A percentile compares a stretch with the other conserved stretches of the same genome.
Conservation (phyloP, 2,888 invertebrate genomes). For the Lamellibrachia columna region DNA sequence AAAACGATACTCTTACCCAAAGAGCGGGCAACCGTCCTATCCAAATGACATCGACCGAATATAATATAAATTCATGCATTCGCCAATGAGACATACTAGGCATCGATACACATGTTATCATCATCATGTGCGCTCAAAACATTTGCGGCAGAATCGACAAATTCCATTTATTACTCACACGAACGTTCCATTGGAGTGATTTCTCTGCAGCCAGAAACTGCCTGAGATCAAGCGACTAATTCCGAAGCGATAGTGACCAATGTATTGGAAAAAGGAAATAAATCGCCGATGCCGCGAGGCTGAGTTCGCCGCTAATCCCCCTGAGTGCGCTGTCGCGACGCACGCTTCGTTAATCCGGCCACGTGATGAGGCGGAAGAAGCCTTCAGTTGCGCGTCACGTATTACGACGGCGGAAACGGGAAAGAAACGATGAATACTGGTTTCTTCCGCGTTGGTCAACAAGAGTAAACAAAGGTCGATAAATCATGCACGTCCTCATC, state of each 20-base stretch:
- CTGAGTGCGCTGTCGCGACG: background rate
- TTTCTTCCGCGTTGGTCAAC: too few relatives aligned
- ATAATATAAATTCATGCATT: too few relatives aligned
- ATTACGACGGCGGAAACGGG: background rate
- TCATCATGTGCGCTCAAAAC: background rate
- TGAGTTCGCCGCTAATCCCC: background rate
- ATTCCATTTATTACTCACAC: background rate
- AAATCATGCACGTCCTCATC: too few relatives aligned
- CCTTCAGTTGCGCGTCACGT: background rate
- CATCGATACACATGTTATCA: background rate
- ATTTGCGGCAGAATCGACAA: background rate
- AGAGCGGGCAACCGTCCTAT: too few relatives aligned
- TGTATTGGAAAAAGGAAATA: conserved; percentile 5
- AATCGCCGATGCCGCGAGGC: background rate
- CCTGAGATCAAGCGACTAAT: background rate
- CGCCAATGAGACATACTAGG: too few relatives aligned
- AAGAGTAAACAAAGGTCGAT: too few relatives aligned
- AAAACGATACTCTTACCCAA: too few relatives aligned
- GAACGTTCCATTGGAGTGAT: background rate
- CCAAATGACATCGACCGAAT: too few relatives aligned
- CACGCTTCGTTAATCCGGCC: background rate
- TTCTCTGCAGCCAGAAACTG: background rate
- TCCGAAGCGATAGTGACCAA: background rate
- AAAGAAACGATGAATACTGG: background rate
- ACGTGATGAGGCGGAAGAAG: background rate